Evolutionary conservation across 1,140 invertebrate genomes (phyloP).

Genomic region (Apis cerana): DNA sequence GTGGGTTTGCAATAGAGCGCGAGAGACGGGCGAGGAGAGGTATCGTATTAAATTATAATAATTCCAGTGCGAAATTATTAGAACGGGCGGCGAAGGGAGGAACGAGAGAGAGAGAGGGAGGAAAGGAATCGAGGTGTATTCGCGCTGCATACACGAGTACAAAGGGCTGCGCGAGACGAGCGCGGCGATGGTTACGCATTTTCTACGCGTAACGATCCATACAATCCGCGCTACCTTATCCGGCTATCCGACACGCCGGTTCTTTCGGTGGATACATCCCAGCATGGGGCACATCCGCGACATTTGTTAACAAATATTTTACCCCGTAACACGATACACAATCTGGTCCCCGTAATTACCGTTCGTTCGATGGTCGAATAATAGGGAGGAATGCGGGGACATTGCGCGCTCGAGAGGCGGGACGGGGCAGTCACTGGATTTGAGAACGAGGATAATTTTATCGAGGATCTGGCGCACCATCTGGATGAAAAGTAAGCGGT

Average conservation of each 20-base stretch:
- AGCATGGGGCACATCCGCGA: constrained; percentile 54
- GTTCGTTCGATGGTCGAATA: constrained; percentile 34
- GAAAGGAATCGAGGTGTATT: constrained; percentile 23
- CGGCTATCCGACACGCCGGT: constrained; percentile 58
- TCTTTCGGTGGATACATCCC: constrained; percentile 19
- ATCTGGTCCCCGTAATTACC: constrained; percentile 39
- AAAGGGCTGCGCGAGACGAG: background rate
- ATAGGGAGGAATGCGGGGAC: constrained; percentile 20
- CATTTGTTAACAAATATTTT: constrained; percentile 74
- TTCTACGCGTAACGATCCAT: constrained; percentile 22
- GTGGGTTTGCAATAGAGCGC: constrained; percentile 51
- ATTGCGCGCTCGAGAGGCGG: background rate
- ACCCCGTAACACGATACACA: constrained; percentile 67
- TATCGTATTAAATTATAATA: constrained; percentile 77
- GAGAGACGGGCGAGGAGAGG: constrained; percentile 40
- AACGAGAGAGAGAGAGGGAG: background rate
- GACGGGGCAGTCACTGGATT: background rate
- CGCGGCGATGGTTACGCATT: constrained; percentile 53
- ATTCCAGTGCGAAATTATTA: constrained; percentile 70
- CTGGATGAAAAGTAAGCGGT: no score
- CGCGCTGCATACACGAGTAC: constrained; percentile 29
- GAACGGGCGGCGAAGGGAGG: constrained; percentile 29
- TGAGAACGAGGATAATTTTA: no score
- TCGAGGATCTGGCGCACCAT: no score
- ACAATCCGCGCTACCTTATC: constrained; percentile 50